These are phyloP conservation scores for Goniozus legneri DNA, from an alignment of 1,140 invertebrate species.

Conservation along the genomic window DNA sequence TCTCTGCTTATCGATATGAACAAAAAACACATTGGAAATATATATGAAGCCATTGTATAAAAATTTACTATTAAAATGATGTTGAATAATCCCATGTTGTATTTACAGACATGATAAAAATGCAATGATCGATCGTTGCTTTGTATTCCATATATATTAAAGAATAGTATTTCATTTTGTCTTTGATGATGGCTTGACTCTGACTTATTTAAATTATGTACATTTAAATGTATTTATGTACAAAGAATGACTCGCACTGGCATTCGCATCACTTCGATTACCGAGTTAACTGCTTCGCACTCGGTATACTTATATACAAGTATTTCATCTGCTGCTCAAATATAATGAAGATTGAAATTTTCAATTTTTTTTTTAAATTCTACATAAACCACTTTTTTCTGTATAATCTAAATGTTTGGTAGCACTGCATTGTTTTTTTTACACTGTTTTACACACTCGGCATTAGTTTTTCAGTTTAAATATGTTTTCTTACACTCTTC, in stretches of 20 bases:
- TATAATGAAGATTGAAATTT: conserved; percentile 40
- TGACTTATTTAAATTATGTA: conserved; percentile 48
- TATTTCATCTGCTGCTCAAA: conserved; percentile 39
- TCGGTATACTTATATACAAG: conserved; percentile 48
- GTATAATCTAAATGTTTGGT: conserved; percentile 24
- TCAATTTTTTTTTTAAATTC: conserved; percentile 31
- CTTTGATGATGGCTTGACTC: conserved; percentile 50
- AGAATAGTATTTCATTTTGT: conserved; percentile 34
- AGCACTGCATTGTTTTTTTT: conserved; percentile 39
- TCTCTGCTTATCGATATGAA: too few relatives aligned
- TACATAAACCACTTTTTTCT: conserved; percentile 29
- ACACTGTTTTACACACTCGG: conserved; percentile 35
- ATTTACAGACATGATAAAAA: conserved; percentile 46
- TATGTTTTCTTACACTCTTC: too few relatives aligned
- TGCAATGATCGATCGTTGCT: conserved; percentile 39
- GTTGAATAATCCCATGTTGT: conserved; percentile 29
- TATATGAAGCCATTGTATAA: conserved; percentile 43
- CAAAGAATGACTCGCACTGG: conserved; percentile 51
- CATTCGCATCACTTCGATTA: conserved; percentile 44
- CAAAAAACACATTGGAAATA: conserved; percentile 28
- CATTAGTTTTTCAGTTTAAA: too few relatives aligned
- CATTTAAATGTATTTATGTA: conserved; percentile 54
- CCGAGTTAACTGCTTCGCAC: conserved; percentile 38
- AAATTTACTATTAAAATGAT: conserved; percentile 46
- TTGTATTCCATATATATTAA: conserved; percentile 31